Conservation (phyloP, 2,888 invertebrate genomes). For the Anarsia innoxiella region DNA sequence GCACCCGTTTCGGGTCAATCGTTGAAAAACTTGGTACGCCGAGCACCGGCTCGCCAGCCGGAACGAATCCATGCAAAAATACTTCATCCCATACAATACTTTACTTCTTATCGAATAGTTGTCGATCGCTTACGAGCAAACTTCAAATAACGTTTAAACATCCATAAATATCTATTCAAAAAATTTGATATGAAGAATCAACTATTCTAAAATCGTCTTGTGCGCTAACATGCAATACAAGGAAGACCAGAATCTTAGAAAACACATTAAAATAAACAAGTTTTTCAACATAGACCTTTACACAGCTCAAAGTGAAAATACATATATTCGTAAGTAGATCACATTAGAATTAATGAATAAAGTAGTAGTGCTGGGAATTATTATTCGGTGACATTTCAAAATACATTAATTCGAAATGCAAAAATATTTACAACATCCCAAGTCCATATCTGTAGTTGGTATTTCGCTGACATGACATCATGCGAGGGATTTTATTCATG, state of each 20-base stretch:
- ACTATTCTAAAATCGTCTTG: conserved; percentile 59
- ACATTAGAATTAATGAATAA: conserved; percentile 53
- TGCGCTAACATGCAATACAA: conserved; percentile 62
- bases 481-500: too few species aligned
- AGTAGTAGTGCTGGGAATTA: conserved; percentile 54
- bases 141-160: conserved; percentile 32
- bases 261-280: conserved; percentile 40
- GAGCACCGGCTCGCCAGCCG: conserved; percentile 1
- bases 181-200: conserved; percentile 63
- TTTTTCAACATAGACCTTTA: conserved; percentile 52
- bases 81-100: conserved; percentile 3
- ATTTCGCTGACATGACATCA: too few species aligned
- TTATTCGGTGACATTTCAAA: conserved; percentile 57
- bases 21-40: conserved; percentile 50
- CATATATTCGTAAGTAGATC: conserved; percentile 45
- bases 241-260: conserved; percentile 60
- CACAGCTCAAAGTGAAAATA: conserved; percentile 30
- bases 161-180: conserved; percentile 43
- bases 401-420: conserved; percentile 60
- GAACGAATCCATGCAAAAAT: conserved; percentile 3
- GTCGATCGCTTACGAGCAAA: conserved; percentile 31
- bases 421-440: conserved; percentile 57
- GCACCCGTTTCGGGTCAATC: conserved; percentile 27
- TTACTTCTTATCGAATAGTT: conserved; percentile 2
- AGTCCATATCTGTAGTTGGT: not conserved